A percentile compares a stretch with the other conserved stretches of the same genome.
Evolutionary conservation across 2,113 vertebrate species (phyloP).

Genomic region (Spea bombifrons): DNA sequence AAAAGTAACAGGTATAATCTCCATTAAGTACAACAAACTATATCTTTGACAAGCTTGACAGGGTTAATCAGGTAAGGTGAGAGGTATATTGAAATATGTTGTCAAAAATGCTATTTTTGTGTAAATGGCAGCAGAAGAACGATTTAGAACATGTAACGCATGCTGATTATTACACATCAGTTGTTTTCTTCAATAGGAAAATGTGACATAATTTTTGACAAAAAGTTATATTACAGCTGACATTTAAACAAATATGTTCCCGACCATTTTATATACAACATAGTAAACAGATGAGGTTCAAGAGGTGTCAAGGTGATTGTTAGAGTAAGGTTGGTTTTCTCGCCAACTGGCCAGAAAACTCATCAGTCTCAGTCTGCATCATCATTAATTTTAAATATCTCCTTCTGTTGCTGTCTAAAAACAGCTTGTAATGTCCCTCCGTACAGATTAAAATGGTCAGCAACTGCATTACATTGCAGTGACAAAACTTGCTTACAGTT

Average conservation of each 20-base stretch:
- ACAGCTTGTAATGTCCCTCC: slow-evolving; percentile 42
- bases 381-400: slow-evolving; percentile 48
- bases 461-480: slow-evolving; percentile 28
- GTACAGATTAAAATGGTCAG: slow-evolving; percentile 45
- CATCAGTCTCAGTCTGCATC: slow-evolving; percentile 35
- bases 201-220: slow-evolving; percentile 27
- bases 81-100: no score
- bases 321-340: slow-evolving; percentile 28
- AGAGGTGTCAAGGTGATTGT: slow-evolving; percentile 45
- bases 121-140: no score
- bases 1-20: no score
- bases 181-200: slow-evolving; percentile 1
- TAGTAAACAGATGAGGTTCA: slow-evolving; percentile 36
- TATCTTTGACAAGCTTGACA: no score
- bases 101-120: no score
- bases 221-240: slow-evolving; percentile 16
- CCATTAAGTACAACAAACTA: no score
- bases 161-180: no score
- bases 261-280: slow-evolving; percentile 26
- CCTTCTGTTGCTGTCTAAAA: slow-evolving; percentile 46
- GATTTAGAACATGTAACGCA: no score
- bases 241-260: slow-evolving; percentile 7
- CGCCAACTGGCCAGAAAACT: slow-evolving; percentile 35
- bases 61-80: no score
- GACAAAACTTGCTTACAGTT: slow-evolving; percentile 34